These are phyloP conservation scores for Apamea monoglypha DNA, from an alignment of 2,888 invertebrate species.

Conservation along the genomic window DNA sequence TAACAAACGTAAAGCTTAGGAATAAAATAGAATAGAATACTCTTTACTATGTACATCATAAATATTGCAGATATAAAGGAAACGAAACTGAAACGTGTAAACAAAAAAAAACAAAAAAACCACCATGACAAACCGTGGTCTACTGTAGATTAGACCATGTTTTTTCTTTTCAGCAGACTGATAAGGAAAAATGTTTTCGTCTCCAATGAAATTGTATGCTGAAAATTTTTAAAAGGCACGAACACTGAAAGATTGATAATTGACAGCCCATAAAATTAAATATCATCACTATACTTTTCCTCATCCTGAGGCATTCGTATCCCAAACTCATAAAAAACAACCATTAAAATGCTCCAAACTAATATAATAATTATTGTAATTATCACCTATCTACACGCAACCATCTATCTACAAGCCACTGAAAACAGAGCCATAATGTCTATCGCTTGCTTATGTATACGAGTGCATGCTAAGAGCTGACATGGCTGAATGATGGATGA, in stretches of 20 bases:
- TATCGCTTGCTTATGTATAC: conserved; percentile 44
- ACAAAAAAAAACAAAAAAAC: no score
- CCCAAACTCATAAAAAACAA: background rate
- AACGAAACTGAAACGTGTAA: no score
- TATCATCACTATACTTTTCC: background rate
- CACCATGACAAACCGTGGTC: no score
- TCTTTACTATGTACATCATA: no score
- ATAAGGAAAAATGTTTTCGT: background rate
- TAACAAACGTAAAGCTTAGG: background rate
- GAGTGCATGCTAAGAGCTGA: conserved; percentile 65
- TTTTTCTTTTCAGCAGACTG: background rate
- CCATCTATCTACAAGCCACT: background rate
- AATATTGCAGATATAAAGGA: no score
- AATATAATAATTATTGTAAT: background rate
- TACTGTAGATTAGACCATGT: background rate
- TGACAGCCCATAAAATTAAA: no score
- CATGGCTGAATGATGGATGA: conserved; percentile 80
- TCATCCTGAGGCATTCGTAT: no score
- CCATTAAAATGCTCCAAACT: background rate
- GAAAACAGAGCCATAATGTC: conserved; percentile 37
- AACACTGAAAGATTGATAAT: background rate
- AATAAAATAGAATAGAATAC: no score
- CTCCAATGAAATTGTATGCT: background rate
- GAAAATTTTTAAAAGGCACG: background rate
- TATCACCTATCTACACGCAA: background rate